Evolutionary conservation across 2,797 vertebrate species (phyloP).

Genomic region (Neostethus bicornis): DNA sequence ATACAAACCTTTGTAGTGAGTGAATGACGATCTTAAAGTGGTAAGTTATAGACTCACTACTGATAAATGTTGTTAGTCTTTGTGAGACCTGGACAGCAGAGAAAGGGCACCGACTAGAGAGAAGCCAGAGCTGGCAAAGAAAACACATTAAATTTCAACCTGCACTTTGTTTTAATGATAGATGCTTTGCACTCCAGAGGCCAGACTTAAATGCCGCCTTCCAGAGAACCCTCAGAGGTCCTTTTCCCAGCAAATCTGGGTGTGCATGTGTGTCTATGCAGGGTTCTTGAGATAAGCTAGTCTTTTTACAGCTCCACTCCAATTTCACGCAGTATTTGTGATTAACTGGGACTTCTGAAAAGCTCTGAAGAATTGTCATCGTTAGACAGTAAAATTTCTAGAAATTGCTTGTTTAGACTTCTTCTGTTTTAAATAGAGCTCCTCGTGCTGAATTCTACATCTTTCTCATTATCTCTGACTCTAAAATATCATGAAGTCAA

Average conservation of each 20-base stretch:
- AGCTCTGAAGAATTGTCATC: conserved; percentile 38
- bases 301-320: conserved; percentile 32
- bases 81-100: conserved; percentile 38
- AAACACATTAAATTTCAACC: conserved; percentile 54
- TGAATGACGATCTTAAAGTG: conserved; percentile 38
- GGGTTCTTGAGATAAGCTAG: conserved; percentile 38
- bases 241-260: conserved; percentile 40
- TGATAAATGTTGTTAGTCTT: conserved; percentile 49
- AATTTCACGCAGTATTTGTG: conserved; percentile 48
- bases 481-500: conserved; percentile 12
- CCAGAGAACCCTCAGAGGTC: conserved; percentile 54
- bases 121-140: conserved; percentile 39
- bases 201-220: conserved; percentile 62
- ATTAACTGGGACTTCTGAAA: conserved; percentile 32
- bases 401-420: conserved; percentile 28
- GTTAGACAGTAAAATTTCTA: conserved; percentile 28
- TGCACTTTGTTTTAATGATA: conserved; percentile 74
- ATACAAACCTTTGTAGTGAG: conserved; percentile 42
- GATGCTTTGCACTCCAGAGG: conserved; percentile 66
- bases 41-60: conserved; percentile 24
- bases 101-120: conserved; percentile 29
- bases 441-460: conserved; percentile 8
- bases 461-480: conserved; percentile 1
- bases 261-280: conserved; percentile 29
- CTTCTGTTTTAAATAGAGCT: conserved; percentile 11